These are phyloP conservation scores for Erannis defoliaria DNA, from an alignment of 2,888 invertebrate genomes.

Conservation along the genomic window DNA sequence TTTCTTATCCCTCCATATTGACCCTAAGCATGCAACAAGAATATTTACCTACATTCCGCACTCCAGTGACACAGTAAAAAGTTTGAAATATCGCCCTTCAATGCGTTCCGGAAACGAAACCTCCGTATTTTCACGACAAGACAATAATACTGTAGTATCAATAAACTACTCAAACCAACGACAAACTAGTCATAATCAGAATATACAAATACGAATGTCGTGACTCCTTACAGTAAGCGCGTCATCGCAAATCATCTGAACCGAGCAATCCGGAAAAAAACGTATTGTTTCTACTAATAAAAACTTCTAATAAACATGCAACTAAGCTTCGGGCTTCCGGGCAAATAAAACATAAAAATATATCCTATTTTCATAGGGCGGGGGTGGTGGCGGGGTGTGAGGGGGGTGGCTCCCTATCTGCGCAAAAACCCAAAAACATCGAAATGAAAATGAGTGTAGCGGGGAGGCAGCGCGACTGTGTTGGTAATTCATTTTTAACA, in stretches of 20 bases:
- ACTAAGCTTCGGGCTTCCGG: conserved; percentile 86
- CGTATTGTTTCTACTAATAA: conserved; percentile 84
- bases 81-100: conserved; percentile 36
- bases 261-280: conserved; percentile 63
- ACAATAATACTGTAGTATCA: conserved; percentile 45
- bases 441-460: conserved; percentile 87
- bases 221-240: conserved; percentile 70
- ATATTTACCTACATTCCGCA: conserved; percentile 36
- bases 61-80: conserved; percentile 46
- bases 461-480: conserved; percentile 77
- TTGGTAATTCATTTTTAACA: conserved; percentile 87
- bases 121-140: conserved; percentile 41
- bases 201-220: conserved; percentile 66
- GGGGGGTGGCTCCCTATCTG: conserved; percentile 67
- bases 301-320: conserved; percentile 87
- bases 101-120: conserved; percentile 32
- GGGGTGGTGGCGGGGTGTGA: conserved; percentile 56
- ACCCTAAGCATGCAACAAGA: conserved; percentile 23
- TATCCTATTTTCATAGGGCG: conserved; percentile 87
- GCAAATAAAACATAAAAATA: conserved; percentile 87
- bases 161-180: conserved; percentile 49
- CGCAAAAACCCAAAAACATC: conserved; percentile 88
- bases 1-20: conserved; percentile 18
- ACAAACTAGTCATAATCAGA: conserved; percentile 48
- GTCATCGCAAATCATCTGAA: conserved; percentile 73